These are phyloP conservation scores for Suricata suricatta DNA, from an alignment of 2,113 vertebrate genomes.

Conservation along the genomic window DNA sequence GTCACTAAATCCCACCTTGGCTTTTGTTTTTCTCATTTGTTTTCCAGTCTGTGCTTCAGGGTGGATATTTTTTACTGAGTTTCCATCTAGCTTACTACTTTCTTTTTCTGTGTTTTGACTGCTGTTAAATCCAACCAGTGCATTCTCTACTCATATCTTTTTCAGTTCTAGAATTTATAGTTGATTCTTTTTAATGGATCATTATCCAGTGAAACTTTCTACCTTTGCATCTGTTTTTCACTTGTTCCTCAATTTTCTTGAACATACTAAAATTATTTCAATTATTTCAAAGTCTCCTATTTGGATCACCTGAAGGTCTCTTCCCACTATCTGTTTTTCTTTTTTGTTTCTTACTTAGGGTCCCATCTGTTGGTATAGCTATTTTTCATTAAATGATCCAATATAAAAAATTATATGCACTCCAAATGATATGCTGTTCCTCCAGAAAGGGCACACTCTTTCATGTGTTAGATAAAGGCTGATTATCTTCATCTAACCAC, in stretches of 20 bases:
- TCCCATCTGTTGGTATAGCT: neutral
- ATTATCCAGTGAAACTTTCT: conserved; percentile 5
- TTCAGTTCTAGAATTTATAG: neutral
- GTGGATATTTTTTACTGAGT: neutral
- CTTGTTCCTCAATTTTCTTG: neutral
- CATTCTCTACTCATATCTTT: neutral
- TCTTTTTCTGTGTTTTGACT: conserved; percentile 16
- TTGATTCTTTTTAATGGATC: neutral
- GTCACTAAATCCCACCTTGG: neutral
- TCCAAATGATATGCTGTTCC: neutral
- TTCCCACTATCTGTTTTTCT: neutral
- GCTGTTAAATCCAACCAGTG: neutral
- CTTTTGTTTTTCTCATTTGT: neutral
- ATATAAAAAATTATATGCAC: neutral
- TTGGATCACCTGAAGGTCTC: neutral
- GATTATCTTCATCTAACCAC: conserved; percentile 1
- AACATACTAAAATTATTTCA: neutral
- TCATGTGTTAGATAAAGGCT: neutral
- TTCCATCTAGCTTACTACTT: neutral
- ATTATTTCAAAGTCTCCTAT: conserved; percentile 16
- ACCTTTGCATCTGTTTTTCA: neutral
- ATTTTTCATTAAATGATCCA: neutral
- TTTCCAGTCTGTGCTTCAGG: neutral
- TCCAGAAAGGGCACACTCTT: neutral
- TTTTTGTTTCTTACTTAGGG: neutral